Evolutionary conservation across 2,888 invertebrate genomes (phyloP).

Genomic region (Aleiodes alternator): DNA sequence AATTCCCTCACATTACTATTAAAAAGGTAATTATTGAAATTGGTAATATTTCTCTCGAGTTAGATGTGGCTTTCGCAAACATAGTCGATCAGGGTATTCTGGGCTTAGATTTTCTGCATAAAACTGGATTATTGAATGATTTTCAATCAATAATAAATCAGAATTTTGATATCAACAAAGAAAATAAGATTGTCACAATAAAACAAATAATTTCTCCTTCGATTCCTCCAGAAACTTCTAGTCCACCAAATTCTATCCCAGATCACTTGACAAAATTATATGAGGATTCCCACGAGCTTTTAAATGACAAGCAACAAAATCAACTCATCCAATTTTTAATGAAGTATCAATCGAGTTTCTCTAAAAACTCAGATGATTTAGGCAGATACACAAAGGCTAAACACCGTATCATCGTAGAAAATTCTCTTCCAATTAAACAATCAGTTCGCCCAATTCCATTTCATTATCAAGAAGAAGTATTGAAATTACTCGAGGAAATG

Average conservation of each 20-base stretch:
- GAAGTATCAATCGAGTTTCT: neutral
- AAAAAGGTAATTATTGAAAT: neutral
- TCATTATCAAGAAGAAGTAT: slow-evolving; percentile 13
- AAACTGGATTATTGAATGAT: neutral
- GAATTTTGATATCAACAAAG: neutral
- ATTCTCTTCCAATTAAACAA: neutral
- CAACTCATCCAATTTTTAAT: slow-evolving; percentile 3
- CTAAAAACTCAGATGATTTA: neutral
- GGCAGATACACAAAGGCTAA: neutral
- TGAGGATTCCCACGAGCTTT: neutral
- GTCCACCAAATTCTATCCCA: neutral
- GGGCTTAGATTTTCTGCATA: neutral
- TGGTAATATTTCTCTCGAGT: neutral
- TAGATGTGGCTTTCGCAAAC: neutral
- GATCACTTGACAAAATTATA: slow-evolving; percentile 2
- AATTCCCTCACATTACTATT: neutral
- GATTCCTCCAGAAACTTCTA: neutral
- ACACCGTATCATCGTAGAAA: neutral
- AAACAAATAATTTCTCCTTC: too few relatives aligned
- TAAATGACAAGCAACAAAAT: neutral
- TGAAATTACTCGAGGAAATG: slow-evolving; percentile 5
- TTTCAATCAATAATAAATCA: neutral
- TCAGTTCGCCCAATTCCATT: neutral
- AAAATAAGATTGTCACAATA: neutral
- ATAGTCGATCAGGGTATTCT: slow-evolving; percentile 2